Evolutionary conservation across 2,113 vertebrate species (phyloP).

Genomic region (Nerophis ophidion): DNA sequence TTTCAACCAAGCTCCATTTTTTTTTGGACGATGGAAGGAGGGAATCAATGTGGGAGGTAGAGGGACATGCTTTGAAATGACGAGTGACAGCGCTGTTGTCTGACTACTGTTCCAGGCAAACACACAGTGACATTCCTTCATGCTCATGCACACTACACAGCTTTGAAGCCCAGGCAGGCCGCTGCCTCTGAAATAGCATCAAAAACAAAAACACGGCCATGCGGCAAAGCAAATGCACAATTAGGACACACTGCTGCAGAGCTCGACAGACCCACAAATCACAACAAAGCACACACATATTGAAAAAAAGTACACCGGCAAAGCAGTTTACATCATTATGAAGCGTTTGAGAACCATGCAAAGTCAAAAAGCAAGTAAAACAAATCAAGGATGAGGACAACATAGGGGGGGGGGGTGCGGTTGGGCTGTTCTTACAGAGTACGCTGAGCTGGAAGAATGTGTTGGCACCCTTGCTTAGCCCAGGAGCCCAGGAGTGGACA

Average conservation of each 20-base stretch:
- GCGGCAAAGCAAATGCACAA: conserved; percentile 66
- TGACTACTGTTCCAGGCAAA: conserved; percentile 60
- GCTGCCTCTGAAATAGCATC: conserved; percentile 69
- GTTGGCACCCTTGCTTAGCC: conserved; percentile 63
- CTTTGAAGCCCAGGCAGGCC: conserved; percentile 68
- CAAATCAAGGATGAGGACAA: not conserved
- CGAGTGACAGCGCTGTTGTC: conserved; percentile 66
- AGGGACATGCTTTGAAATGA: conserved; percentile 63
- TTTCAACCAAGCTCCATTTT: conserved; percentile 52
- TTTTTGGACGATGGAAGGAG: conserved; percentile 30
- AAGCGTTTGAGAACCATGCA: conserved; percentile 39
- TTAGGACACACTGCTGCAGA: conserved; percentile 60
- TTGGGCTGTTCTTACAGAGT: conserved; percentile 64
- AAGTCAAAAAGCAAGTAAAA: conserved; percentile 21
- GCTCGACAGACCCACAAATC: conserved; percentile 50
- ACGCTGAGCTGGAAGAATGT: conserved; percentile 70
- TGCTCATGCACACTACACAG: conserved; percentile 55
- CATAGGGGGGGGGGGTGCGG: conserved; percentile 3
- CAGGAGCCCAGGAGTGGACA: conserved; percentile 58
- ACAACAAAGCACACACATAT: conserved; percentile 48
- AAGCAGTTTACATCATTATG: conserved; percentile 41
- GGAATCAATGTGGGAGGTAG: conserved; percentile 20
- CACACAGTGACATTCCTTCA: conserved; percentile 62
- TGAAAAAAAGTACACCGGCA: conserved; percentile 27
- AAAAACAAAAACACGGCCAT: conserved; percentile 65